These are phyloP conservation scores for Anguilla marmorata DNA, from an alignment of 2,797 vertebrate species.

Conservation along the genomic window DNA sequence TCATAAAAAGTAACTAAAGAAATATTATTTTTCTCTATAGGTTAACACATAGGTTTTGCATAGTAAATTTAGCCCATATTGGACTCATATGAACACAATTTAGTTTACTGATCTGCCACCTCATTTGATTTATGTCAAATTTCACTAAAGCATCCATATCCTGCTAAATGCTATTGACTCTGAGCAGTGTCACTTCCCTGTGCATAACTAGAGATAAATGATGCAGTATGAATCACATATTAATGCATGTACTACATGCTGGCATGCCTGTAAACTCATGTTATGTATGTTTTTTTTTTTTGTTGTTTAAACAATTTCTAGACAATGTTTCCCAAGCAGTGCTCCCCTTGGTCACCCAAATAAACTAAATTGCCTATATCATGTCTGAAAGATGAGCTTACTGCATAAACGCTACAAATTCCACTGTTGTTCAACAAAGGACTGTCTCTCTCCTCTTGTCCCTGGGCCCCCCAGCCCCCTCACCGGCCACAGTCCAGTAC, in stretches of 20 bases:
- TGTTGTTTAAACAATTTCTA: too few species aligned
- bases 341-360: background rate
- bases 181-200: background rate
- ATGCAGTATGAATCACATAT: background rate
- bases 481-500: constrained; percentile 31
- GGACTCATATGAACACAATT: background rate
- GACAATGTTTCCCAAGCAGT: background rate
- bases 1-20: background rate
- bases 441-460: background rate
- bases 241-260: background rate
- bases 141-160: background rate
- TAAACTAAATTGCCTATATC: background rate
- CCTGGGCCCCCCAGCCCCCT: background rate
- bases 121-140: background rate
- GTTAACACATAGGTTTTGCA: background rate
- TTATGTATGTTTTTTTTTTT: background rate
- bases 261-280: background rate
- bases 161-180: background rate
- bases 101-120: background rate
- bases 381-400: background rate
- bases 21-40: background rate
- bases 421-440: background rate
- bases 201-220: background rate
- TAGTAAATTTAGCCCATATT: background rate
- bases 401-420: background rate